Evolutionary conservation across 2,888 invertebrate species (phyloP).

Genomic region (Dione vanillae): DNA sequence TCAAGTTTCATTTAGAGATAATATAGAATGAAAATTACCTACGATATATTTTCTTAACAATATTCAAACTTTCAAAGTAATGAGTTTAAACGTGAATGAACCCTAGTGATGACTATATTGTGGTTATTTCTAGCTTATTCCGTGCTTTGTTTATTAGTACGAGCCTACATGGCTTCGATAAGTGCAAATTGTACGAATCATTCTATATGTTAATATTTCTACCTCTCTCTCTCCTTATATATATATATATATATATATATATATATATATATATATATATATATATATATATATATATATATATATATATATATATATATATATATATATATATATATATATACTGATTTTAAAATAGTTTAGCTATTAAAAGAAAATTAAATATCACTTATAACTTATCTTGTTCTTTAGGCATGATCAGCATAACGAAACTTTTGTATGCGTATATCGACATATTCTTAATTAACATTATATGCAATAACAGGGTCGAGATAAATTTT

Average conservation of each 20-base stretch:
- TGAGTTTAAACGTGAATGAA: neutral
- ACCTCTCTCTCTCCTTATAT: neutral
- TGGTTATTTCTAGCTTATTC: neutral
- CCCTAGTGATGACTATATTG: neutral
- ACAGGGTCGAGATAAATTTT: neutral
- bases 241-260: no score
- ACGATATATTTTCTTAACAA: no score
- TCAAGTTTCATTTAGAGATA: no score
- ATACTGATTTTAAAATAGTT: no score
- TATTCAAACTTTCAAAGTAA: neutral
- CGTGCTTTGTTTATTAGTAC: conserved; percentile 3
- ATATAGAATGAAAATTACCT: no score
- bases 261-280: no score
- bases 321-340: no score
- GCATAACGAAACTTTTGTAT: neutral
- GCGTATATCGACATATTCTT: neutral
- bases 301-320: no score
- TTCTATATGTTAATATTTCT: neutral
- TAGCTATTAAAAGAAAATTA: no score
- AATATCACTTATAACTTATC: no score
- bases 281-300: no score
- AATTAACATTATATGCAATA: neutral
- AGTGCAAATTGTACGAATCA: neutral
- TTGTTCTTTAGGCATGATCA: no score
- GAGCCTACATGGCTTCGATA: neutral